Percentiles rank a stretch among this genome's conserved stretches.
phyloP scores from a whole-genome alignment of 2,888 invertebrate genomes.

The Embidobia sp. region DNA sequence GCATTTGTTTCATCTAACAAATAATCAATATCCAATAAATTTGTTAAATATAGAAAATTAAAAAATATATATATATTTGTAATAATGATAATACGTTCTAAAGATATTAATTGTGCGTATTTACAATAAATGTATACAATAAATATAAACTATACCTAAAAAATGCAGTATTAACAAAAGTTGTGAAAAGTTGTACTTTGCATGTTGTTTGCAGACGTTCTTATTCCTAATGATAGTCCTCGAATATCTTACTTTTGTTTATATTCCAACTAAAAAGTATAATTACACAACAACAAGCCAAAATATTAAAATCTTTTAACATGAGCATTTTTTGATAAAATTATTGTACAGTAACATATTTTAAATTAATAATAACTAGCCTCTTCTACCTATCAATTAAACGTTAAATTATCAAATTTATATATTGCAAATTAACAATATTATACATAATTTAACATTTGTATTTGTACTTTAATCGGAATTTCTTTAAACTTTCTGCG shows the following conservation, averaged over 20 bases:
- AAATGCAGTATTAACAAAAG: slow-evolving; percentile 37
- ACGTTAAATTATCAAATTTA: too few species aligned
- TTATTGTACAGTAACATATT: slow-evolving; percentile 79
- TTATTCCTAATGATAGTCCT: background rate
- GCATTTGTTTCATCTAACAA: slow-evolving; percentile 11
- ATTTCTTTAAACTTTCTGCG: slow-evolving; percentile 74
- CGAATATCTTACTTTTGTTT: slow-evolving; percentile 2
- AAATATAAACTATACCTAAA: slow-evolving; percentile 34
- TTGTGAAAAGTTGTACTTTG: slow-evolving; percentile 51
- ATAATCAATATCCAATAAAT: slow-evolving; percentile 33
- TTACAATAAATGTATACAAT: slow-evolving; percentile 49
- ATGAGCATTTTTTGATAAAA: slow-evolving; percentile 53
- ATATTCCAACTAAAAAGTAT: slow-evolving; percentile 16
- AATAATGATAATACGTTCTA: slow-evolving; percentile 25
- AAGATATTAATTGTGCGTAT: slow-evolving; percentile 26
- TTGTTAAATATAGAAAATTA: background rate
- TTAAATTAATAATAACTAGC: slow-evolving; percentile 79
- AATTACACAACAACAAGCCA: slow-evolving; percentile 45
- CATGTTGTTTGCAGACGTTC: slow-evolving; percentile 12
- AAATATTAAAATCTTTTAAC: slow-evolving; percentile 26
- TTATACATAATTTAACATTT: slow-evolving; percentile 77
- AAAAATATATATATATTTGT: too few species aligned
- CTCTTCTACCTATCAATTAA: slow-evolving; percentile 80
- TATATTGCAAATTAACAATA: slow-evolving; percentile 76
- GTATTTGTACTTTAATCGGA: slow-evolving; percentile 79